phyloP scores from a whole-genome alignment of 2,797 vertebrate species.

The Gorsachius magnificus region DNA sequence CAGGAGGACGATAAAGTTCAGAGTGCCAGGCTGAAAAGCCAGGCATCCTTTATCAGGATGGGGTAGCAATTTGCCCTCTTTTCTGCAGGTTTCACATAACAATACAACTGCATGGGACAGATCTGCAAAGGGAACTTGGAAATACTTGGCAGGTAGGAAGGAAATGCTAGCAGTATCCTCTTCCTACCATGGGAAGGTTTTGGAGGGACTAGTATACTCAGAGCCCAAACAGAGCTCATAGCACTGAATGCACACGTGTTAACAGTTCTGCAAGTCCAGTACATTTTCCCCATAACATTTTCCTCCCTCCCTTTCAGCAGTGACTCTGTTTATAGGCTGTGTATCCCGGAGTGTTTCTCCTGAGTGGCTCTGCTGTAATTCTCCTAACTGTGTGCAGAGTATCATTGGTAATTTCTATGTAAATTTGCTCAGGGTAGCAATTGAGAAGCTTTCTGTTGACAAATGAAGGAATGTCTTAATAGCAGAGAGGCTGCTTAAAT shows the following conservation, averaged over 20 bases:
- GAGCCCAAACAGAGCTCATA: background rate
- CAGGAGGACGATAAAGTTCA: background rate
- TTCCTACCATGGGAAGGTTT: background rate
- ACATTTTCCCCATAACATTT: background rate
- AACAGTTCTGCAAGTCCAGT: background rate
- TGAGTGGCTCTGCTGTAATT: conserved; percentile 47
- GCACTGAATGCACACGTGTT: background rate
- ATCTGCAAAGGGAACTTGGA: background rate
- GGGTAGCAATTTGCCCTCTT: background rate
- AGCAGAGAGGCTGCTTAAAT: conserved; percentile 48
- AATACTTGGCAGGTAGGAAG: background rate
- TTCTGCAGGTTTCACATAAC: background rate
- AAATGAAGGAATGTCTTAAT: conserved; percentile 65
- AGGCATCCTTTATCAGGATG: background rate
- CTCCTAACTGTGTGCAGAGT: conserved; percentile 57
- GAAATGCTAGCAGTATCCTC: background rate
- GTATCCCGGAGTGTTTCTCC: background rate
- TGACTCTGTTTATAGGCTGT: background rate
- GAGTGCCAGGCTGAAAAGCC: background rate
- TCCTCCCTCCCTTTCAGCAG: background rate
- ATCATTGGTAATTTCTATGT: conserved; percentile 72
- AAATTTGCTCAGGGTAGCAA: conserved; percentile 73
- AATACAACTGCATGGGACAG: background rate
- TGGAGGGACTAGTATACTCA: background rate
- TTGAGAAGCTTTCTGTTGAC: conserved; percentile 72